A percentile compares a stretch with the other conserved stretches of the same genome.
Conservation (phyloP, 2,888 invertebrate genomes). For the Pilophorus perplexus region DNA sequence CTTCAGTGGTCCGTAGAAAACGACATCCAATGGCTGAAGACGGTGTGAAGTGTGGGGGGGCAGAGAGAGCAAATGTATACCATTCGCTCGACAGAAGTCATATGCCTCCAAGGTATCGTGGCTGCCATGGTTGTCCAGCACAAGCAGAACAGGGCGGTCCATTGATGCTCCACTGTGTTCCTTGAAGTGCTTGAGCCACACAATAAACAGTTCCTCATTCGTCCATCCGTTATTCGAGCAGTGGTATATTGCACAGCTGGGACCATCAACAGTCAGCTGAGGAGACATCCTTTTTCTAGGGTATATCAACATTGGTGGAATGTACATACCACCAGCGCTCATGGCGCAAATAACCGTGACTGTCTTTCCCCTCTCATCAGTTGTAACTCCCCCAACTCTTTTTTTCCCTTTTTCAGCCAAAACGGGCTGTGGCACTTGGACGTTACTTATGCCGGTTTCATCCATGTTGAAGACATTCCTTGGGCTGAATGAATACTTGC, state of each 20-base stretch:
- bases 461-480: slow-evolving; percentile 52
- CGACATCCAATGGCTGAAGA: slow-evolving; percentile 49
- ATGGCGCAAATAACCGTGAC: slow-evolving; percentile 54
- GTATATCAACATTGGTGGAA: slow-evolving; percentile 56
- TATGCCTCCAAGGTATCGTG: slow-evolving; percentile 49
- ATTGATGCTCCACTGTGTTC: background rate
- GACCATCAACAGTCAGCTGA: slow-evolving; percentile 46
- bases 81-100: slow-evolving; percentile 47
- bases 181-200: slow-evolving; percentile 1
- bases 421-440: background rate
- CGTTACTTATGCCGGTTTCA: slow-evolving; percentile 52
- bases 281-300: slow-evolving; percentile 53
- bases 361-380: slow-evolving; percentile 43
- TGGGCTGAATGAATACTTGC: slow-evolving; percentile 41
- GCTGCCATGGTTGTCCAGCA: slow-evolving; percentile 48
- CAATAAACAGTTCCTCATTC: background rate
- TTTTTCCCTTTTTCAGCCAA: slow-evolving; percentile 9
- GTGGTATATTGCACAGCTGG: slow-evolving; percentile 45
- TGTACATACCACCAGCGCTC: slow-evolving; percentile 52
- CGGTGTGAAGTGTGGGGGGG: slow-evolving; percentile 50
- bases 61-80: slow-evolving; percentile 49
- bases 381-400: slow-evolving; percentile 1
- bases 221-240: slow-evolving; percentile 50
- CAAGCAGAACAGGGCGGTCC: background rate
- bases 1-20: slow-evolving; percentile 50